Conservation (phyloP, 2,888 invertebrate species). For the Halictus quadricinctus region DNA sequence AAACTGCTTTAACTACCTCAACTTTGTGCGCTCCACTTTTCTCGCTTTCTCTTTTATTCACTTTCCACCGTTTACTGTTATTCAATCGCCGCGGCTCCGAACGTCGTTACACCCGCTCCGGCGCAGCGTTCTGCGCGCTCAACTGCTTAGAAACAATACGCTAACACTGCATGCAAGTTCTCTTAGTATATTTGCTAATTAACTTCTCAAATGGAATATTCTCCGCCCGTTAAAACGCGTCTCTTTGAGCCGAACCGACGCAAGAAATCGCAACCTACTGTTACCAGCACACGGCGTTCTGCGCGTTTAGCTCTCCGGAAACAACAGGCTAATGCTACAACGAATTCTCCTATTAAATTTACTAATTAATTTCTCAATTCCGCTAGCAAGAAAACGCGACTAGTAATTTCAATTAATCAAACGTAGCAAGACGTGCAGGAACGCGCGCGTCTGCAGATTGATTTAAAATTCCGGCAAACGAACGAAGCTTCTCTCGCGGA, state of each 20-base stretch:
- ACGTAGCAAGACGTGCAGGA: not conserved
- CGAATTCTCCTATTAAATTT: not conserved
- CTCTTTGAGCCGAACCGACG: not conserved
- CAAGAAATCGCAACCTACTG: not conserved
- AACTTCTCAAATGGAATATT: not conserved
- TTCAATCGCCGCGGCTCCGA: not conserved
- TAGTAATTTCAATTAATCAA: not conserved
- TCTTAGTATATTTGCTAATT: not conserved
- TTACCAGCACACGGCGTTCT: not conserved
- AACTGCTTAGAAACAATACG: not conserved
- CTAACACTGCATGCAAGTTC: not conserved
- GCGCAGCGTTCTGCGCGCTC: not conserved
- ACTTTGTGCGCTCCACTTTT: not conserved
- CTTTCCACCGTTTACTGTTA: not conserved
- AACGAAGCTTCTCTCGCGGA: not conserved
- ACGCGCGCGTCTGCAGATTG: not conserved
- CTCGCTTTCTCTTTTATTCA: not conserved
- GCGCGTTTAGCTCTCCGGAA: not conserved
- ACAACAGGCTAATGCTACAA: not conserved
- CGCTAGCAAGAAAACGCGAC: not conserved
- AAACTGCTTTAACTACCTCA: not conserved
- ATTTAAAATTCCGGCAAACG: slow-evolving; percentile 4
- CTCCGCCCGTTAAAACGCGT: not conserved
- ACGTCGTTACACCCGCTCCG: not conserved
- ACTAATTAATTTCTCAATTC: not conserved